Evolutionary conservation across 1,140 invertebrate species (phyloP).

Genomic region (Monochamus saltuarius): DNA sequence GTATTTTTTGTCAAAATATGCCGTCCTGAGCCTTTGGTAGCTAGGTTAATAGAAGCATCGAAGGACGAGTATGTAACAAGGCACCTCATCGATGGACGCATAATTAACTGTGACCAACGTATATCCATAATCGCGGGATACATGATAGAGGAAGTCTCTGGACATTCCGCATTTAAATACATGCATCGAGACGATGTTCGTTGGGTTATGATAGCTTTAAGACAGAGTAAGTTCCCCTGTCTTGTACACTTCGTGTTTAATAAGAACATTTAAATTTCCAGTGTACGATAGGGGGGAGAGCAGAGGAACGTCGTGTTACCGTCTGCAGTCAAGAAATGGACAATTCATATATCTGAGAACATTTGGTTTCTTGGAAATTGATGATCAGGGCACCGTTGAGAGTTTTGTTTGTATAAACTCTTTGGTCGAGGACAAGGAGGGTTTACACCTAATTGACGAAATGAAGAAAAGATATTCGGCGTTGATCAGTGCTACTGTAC

Average conservation of each 20-base stretch:
- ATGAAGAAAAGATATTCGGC: constrained; percentile 73
- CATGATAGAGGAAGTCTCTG: constrained; percentile 78
- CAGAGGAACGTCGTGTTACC: constrained; percentile 77
- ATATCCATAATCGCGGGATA: constrained; percentile 84
- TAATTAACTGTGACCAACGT: constrained; percentile 82
- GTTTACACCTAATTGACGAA: constrained; percentile 63
- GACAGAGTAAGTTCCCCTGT: constrained; percentile 71
- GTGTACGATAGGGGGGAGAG: constrained; percentile 78
- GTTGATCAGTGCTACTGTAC: constrained; percentile 42
- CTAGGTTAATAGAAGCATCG: constrained; percentile 70
- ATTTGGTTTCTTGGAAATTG: constrained; percentile 74
- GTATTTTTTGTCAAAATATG: constrained; percentile 47
- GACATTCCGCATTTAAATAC: constrained; percentile 78
- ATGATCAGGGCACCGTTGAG: constrained; percentile 69
- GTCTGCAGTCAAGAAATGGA: constrained; percentile 74
- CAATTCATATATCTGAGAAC: constrained; percentile 79
- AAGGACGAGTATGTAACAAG: constrained; percentile 83
- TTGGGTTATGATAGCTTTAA: constrained; percentile 78
- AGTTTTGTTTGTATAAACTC: constrained; percentile 85
- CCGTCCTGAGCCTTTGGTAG: constrained; percentile 66
- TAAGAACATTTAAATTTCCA: constrained; percentile 50
- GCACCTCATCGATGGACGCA: constrained; percentile 79
- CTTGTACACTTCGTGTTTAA: background rate
- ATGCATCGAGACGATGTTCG: constrained; percentile 84
- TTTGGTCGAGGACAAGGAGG: constrained; percentile 71